Base-by-base conservation (phyloP, 1,140 invertebrate species). In the Eumaeus atala region DNA sequence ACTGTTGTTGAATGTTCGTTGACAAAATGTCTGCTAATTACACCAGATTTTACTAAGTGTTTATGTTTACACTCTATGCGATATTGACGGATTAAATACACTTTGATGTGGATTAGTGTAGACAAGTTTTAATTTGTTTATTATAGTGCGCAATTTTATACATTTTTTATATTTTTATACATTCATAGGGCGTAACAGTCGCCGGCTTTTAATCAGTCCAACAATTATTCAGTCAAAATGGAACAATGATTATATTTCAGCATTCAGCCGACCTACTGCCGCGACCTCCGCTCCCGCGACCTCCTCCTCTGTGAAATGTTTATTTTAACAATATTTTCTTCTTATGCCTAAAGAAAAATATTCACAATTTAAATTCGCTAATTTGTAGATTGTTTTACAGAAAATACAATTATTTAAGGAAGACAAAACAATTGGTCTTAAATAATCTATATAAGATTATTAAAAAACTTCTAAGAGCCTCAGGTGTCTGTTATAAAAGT, bases 11-110 rank as follows among this genome's bases (percentile, higher is more conserved):
- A 50, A 50, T 7, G 48, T 21, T 34, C 35, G 34, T 9, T n/a
- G 48, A 5, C 12, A 33, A 44, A 44, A 44, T 44, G 42, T 17
- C 42, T 16, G 33, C 48, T 50, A 36, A 50, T 50, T 50, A 50
- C 48, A 37, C 33, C 48, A 36, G 48, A 50, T 50, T 50, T 50
- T 50, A 36, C 34, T 10, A 33, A 36, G 21, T 28, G 33, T 37
- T 28, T 50, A 33, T 18, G 34, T 34, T 28, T 6, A 28, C 21
- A 44, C 14, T 9, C 2, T 12, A 44, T 44, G 40, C 6, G 40
- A 44, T 44, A 44, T 14, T 40, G 40, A 17, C 40, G 14, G 14
- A 44, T 44, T 16, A 16, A 7, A 28, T 28, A 28, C 21, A 28
- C 21, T 28, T 28, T 28, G 21, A 28, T 28, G 21, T 28, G n/a